Conservation (phyloP, 2,888 invertebrate species). For the Steinernema scapterisci region DNA sequence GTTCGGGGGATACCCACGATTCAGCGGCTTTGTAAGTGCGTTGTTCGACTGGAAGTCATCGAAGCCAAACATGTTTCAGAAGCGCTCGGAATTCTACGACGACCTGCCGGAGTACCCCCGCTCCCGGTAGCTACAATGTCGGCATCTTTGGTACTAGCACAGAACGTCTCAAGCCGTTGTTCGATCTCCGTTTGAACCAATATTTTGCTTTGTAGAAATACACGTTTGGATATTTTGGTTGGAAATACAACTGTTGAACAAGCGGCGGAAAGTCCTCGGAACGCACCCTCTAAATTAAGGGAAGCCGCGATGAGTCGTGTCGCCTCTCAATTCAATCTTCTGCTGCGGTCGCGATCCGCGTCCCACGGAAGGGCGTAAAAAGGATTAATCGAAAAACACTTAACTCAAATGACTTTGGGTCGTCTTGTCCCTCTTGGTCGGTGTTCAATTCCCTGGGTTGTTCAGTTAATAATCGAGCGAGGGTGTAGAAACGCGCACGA, state of each 20-base stretch:
- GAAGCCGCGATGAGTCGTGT: neutral
- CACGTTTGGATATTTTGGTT: no score
- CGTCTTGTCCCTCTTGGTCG: slow-evolving; percentile 9
- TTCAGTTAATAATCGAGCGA: slow-evolving; percentile 15
- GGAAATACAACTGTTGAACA: slow-evolving; percentile 22
- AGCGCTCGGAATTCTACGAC: neutral
- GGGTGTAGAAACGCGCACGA: slow-evolving; percentile 22
- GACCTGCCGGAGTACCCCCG: slow-evolving; percentile 21
- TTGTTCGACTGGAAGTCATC: neutral
- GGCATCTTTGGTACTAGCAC: neutral
- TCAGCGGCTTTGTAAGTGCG: neutral
- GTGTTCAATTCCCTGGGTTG: slow-evolving; percentile 31
- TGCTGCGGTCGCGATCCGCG: neutral
- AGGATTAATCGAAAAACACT: slow-evolving; percentile 31
- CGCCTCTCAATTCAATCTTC: slow-evolving; percentile 7
- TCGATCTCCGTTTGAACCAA: slow-evolving; percentile 2
- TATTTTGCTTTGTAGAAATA: neutral
- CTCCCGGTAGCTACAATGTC: neutral
- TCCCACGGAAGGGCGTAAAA: slow-evolving; percentile 14
- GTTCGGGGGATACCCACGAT: neutral
- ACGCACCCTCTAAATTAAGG: neutral
- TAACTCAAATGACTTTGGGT: slow-evolving; percentile 31
- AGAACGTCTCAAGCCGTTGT: neutral
- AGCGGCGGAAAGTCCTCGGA: neutral
- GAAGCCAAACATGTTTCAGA: neutral